Base-by-base conservation (phyloP, 2,888 invertebrate species). In the Caenorhabditis macrosperma region DNA sequence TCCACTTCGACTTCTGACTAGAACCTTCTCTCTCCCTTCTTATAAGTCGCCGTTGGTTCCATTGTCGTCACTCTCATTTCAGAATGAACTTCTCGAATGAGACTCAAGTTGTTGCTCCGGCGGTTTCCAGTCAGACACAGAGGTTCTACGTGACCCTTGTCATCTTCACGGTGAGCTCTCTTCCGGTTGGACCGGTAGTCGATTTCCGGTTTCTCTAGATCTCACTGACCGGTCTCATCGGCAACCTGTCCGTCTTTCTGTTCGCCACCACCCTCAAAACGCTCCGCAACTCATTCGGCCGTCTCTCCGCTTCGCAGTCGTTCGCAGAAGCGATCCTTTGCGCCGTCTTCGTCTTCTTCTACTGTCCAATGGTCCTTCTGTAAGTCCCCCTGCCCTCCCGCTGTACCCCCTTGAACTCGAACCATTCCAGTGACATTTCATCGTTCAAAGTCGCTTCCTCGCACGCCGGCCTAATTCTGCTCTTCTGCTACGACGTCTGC, bases 401-500 rank as follows among this genome's bases (percentile, higher is more conserved):
- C n/a, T n/a, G n/a, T n/a, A n/a, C n/a, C n/a, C n/a, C n/a, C n/a
- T n/a, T n/a, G n/a, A n/a, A n/a, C n/a, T n/a, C n/a, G n/a, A n/a
- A n/a, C 26, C 2, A 12, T 76, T 77, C 22, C 68, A 82, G 82
- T 10, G 76, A 79, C 33, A 68, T 82, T 17, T 17, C 54, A 3
- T 24, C 54, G 0, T 68, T 74, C 57, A 69, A 79, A 64, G 22
- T 15, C 2, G 71, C 54, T 10, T 80, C 76, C 9, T 55, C 68
- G 15, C 68, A 64, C 17, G 60, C 59, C 28, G 82, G 82, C 6
- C 68, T 80, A n/a, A 64, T 82, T 24, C 78, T 82, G n/a, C 78
- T 82, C 2, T 74, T 82, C 71, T 82, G 80, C 60, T 82, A 82
- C 59, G 82, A 82, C 41, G 74, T 82, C 48, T 82, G 82, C 54